A percentile compares a stretch with the other conserved stretches of the same genome.
Evolutionary conservation across 2,113 vertebrate species (phyloP).

Genomic region (Colinus virginianus): DNA sequence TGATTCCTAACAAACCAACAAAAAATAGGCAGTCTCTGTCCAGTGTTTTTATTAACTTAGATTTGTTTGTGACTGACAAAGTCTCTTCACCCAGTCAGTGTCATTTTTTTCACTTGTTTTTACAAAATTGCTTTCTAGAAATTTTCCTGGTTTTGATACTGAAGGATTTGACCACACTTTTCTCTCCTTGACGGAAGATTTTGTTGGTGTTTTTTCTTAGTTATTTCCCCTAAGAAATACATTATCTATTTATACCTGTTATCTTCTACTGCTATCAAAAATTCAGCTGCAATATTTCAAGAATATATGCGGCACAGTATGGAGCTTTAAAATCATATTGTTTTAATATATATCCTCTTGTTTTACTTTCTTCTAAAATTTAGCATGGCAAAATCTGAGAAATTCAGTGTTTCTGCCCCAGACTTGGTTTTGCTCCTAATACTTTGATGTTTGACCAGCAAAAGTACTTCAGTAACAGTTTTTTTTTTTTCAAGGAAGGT

Average conservation of each 20-base stretch:
- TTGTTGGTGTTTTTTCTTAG: background rate
- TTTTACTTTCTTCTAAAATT: background rate
- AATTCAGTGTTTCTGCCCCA: background rate
- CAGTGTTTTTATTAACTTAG: background rate
- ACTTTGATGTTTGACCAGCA: background rate
- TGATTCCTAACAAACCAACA: no score
- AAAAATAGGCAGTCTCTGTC: background rate
- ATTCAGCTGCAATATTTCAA: background rate
- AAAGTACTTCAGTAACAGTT: background rate
- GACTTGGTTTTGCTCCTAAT: background rate
- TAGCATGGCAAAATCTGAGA: background rate
- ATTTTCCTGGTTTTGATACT: background rate
- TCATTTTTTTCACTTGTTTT: background rate
- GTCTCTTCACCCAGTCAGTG: background rate
- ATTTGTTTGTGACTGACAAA: background rate
- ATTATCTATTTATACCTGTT: accelerated
- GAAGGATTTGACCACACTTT: background rate
- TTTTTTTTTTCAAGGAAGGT: background rate
- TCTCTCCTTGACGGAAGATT: background rate
- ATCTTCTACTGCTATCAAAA: background rate
- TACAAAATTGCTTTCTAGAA: background rate
- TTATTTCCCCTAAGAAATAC: background rate
- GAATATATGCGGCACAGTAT: background rate
- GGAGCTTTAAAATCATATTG: background rate
- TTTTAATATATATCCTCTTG: background rate